phyloP scores from a whole-genome alignment of 53 echinoderm and acorn worm genomes.

The Crossaster papposus region DNA sequence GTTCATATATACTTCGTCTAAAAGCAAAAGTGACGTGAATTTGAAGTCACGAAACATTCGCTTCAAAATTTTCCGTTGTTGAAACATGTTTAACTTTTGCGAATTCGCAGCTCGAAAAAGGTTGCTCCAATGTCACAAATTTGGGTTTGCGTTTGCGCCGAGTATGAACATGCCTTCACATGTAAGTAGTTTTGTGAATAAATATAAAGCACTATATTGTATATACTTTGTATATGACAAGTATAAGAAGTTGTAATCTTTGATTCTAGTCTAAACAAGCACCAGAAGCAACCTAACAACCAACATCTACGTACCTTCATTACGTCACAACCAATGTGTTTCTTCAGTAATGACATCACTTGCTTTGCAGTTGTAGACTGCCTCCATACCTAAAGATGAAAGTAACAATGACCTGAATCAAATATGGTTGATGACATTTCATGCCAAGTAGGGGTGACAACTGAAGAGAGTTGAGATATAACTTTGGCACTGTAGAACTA shows the following conservation, averaged over 20 bases:
- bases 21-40: no score
- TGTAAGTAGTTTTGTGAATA: not conserved
- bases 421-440: not conserved
- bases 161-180: no score
- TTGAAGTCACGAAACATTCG: no score
- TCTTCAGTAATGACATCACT: conserved; percentile 37
- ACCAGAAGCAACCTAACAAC: not conserved
- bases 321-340: conserved; percentile 60
- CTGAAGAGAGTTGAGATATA: no score
- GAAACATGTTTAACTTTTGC: no score
- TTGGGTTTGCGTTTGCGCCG: no score
- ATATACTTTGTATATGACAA: not conserved
- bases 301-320: conserved; percentile 67
- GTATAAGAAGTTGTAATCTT: not conserved
- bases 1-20: no score
- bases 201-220: not conserved
- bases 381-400: conserved; percentile 50
- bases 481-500: no score
- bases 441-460: not conserved
- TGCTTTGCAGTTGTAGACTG: conserved; percentile 28
- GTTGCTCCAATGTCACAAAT: no score
- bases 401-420: not conserved
- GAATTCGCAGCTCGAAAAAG: no score
- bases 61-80: no score
- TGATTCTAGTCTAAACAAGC: not conserved